A percentile compares a stretch with the other conserved stretches of the same genome.
Evolutionary conservation across 2,888 invertebrate species (phyloP).

Genomic region (Macaria notata): DNA sequence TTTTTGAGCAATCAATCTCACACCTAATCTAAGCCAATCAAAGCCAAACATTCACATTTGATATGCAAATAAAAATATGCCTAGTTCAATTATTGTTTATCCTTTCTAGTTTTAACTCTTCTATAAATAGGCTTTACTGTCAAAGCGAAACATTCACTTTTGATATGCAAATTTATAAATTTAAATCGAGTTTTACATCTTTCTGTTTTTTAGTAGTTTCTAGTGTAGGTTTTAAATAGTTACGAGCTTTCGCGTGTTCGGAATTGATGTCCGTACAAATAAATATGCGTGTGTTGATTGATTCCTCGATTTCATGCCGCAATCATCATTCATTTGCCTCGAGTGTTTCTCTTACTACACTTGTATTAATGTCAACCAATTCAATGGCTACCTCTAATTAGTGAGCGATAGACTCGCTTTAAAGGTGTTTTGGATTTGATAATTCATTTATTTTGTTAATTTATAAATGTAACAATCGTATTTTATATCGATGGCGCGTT

Average conservation of each 20-base stretch:
- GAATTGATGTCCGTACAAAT: constrained; percentile 7
- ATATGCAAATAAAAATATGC: background rate
- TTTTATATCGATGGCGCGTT: too few species aligned
- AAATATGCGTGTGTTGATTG: constrained; percentile 15
- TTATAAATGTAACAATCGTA: too few species aligned
- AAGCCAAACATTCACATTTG: background rate
- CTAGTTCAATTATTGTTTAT: too few species aligned
- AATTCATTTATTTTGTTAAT: too few species aligned
- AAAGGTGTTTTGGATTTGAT: too few species aligned
- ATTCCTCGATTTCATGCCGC: constrained; percentile 15
- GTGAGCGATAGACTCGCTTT: background rate
- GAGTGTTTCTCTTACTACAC: constrained; percentile 17
- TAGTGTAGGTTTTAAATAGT: background rate
- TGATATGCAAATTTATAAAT: too few species aligned
- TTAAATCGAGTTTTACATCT: too few species aligned
- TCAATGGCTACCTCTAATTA: constrained; percentile 10
- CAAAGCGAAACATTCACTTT: background rate
- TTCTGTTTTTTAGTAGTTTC: background rate
- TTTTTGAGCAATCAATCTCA: constrained; percentile 13
- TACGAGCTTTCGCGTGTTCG: constrained; percentile 14
- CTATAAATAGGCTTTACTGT: background rate
- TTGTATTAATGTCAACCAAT: constrained; percentile 16
- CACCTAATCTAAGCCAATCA: constrained; percentile 1
- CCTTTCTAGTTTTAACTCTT: too few species aligned
- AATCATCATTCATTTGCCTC: constrained; percentile 10